These are phyloP conservation scores for Amniataba percoides DNA, from an alignment of 2,797 vertebrate genomes.

Conservation along the genomic window DNA sequence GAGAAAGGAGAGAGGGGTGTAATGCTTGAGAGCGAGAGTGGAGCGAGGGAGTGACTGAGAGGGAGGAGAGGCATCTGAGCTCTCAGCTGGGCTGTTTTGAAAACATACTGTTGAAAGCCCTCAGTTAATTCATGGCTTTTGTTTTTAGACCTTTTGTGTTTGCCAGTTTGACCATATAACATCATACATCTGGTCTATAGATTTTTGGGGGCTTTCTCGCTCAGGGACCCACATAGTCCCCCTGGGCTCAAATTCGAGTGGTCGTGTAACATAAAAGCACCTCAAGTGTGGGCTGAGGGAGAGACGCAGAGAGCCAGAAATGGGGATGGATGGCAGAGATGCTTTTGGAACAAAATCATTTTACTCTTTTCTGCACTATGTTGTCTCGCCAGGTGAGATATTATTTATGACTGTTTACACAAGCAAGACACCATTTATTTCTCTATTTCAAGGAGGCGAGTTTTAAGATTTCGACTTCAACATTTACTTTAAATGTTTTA, in stretches of 20 bases:
- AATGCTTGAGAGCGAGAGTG: slow-evolving; percentile 59
- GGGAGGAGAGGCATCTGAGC: slow-evolving; percentile 88
- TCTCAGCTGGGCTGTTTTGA: slow-evolving; percentile 99
- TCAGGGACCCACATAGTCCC: slow-evolving; percentile 91
- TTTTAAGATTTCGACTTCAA: background rate
- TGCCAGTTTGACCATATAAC: slow-evolving; percentile 99
- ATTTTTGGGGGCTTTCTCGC: slow-evolving; percentile 93
- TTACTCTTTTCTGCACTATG: slow-evolving; percentile 80
- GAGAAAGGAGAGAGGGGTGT: slow-evolving; percentile 67
- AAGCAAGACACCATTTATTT: slow-evolving; percentile 21
- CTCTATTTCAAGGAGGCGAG: background rate
- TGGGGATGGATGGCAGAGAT: slow-evolving; percentile 75
- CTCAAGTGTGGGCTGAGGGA: slow-evolving; percentile 87
- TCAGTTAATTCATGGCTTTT: slow-evolving; percentile 97
- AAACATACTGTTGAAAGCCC: slow-evolving; percentile 97
- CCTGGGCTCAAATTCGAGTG: slow-evolving; percentile 90
- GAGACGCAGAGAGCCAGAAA: slow-evolving; percentile 76
- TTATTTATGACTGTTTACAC: slow-evolving; percentile 17
- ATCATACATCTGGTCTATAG: slow-evolving; percentile 99
- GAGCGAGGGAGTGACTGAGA: slow-evolving; percentile 78
- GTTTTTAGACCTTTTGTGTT: slow-evolving; percentile 96
- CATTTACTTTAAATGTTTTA: background rate
- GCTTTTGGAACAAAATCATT: slow-evolving; percentile 85
- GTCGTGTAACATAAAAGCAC: slow-evolving; percentile 93
- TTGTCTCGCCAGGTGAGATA: slow-evolving; percentile 41